A percentile compares a stretch with the other conserved stretches of the same genome.
phyloP scores from a whole-genome alignment of 1,140 invertebrate genomes.

The Thaumetopoea pityocampa region DNA sequence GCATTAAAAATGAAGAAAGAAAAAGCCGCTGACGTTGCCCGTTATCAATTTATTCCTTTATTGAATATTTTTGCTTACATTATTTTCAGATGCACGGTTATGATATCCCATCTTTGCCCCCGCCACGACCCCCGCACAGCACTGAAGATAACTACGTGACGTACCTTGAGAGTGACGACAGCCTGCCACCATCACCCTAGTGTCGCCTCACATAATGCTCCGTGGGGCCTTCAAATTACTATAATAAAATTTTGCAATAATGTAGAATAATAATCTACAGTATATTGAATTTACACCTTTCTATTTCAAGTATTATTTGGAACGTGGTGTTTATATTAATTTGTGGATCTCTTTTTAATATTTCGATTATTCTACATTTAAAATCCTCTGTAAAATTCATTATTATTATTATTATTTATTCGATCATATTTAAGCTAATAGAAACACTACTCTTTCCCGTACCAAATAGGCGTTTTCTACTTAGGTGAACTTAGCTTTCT shows the following conservation, averaged over 20 bases:
- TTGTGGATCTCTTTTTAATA: too few relatives aligned
- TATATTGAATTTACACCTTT: not conserved
- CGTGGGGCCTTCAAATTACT: not conserved
- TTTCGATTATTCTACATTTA: too few relatives aligned
- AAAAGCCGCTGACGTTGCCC: too few relatives aligned
- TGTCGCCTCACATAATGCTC: constrained; percentile 54
- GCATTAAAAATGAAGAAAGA: not conserved
- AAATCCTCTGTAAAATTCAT: too few relatives aligned
- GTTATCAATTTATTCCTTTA: too few relatives aligned
- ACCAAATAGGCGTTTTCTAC: too few relatives aligned
- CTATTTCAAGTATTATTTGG: not conserved
- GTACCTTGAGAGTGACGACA: constrained; percentile 91
- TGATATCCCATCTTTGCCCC: constrained; percentile 81
- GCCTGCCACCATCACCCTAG: constrained; percentile 82
- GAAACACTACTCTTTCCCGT: too few relatives aligned
- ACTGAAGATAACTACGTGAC: constrained; percentile 94
- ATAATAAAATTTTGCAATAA: not conserved
- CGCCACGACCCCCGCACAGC: constrained; percentile 84
- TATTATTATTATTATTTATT: too few relatives aligned
- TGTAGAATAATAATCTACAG: not conserved
- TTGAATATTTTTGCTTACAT: constrained; percentile 4
- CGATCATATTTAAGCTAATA: too few relatives aligned
- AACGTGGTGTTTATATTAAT: too few relatives aligned
- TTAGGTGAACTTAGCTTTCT: too few relatives aligned
- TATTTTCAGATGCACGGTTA: constrained; percentile 90